phyloP scores from a whole-genome alignment of 2,797 vertebrate species.

The Coracias cyanogaster region DNA sequence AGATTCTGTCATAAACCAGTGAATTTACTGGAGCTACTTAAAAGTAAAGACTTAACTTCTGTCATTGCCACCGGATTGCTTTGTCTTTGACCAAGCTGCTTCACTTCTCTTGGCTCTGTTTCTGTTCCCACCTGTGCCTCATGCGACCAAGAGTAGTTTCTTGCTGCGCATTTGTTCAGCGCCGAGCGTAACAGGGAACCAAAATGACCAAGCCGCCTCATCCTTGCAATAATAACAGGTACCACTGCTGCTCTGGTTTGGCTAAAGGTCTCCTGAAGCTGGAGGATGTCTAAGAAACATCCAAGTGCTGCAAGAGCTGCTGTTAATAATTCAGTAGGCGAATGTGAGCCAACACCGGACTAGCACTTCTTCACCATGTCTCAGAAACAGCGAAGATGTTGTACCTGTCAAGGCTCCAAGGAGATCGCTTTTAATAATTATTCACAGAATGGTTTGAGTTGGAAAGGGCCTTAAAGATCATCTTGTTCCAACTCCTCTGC shows the following conservation, averaged over 20 bases:
- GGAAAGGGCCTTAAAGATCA: too few relatives aligned
- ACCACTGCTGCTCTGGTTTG: background rate
- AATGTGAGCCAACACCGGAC: background rate
- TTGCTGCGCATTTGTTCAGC: background rate
- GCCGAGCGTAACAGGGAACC: fast-evolving
- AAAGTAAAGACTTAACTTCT: background rate
- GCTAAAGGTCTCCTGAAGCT: background rate
- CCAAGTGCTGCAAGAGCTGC: background rate
- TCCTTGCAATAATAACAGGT: background rate
- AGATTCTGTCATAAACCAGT: background rate
- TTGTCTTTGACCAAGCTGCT: background rate
- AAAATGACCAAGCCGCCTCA: background rate
- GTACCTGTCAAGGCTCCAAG: background rate
- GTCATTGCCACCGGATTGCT: background rate
- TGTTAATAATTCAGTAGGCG: background rate
- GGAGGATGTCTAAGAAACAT: background rate
- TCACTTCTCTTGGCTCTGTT: background rate
- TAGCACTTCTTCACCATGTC: background rate
- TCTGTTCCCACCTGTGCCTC: background rate
- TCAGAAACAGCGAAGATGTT: background rate
- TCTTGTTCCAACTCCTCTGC: too few relatives aligned
- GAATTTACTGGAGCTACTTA: background rate
- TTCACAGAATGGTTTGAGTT: too few relatives aligned
- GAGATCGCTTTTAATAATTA: background rate
- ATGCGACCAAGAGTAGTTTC: background rate